These are phyloP conservation scores for Agelas oroides DNA, from an alignment of 37 sponge, comb jelly and placozoan species.

Conservation along the genomic window DNA sequence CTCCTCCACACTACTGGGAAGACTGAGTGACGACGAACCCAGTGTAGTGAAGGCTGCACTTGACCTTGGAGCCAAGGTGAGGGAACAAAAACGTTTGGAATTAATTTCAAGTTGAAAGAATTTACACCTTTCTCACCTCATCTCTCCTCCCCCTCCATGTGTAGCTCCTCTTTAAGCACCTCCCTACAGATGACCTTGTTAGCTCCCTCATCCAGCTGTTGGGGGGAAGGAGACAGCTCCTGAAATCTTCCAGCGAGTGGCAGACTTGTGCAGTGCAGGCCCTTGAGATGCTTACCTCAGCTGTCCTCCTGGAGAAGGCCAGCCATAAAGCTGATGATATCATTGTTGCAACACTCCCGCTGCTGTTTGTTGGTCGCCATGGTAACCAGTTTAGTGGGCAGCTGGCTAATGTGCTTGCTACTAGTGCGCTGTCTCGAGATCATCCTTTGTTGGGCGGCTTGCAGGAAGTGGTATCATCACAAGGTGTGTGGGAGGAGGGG, in stretches of 20 bases:
- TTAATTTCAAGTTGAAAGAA: too few relatives aligned
- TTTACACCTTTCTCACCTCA: neutral
- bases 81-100: too few relatives aligned
- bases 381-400: slow-evolving; percentile 36
- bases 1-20: slow-evolving; percentile 13
- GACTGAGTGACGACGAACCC: slow-evolving; percentile 59
- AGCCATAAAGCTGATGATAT: slow-evolving; percentile 14
- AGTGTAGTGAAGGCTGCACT: slow-evolving; percentile 61
- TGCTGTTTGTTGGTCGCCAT: slow-evolving; percentile 43
- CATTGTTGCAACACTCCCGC: slow-evolving; percentile 26
- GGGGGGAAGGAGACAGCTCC: neutral
- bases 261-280: slow-evolving; percentile 7
- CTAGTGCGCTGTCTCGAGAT: slow-evolving; percentile 23
- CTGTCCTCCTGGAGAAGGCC: neutral
- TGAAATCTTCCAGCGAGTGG: slow-evolving; percentile 13
- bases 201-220: neutral
- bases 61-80: slow-evolving; percentile 39
- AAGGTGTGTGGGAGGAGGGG: neutral
- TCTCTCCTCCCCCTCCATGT: neutral
- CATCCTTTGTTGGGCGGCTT: slow-evolving; percentile 36
- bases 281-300: slow-evolving; percentile 30
- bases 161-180: neutral
- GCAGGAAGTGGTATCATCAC: neutral
- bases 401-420: slow-evolving; percentile 13
- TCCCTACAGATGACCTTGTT: neutral